Percentiles rank a stretch among this genome's conserved stretches.
phyloP scores from a whole-genome alignment of 1,140 invertebrate species.

The Plectrocnemia conspersa region DNA sequence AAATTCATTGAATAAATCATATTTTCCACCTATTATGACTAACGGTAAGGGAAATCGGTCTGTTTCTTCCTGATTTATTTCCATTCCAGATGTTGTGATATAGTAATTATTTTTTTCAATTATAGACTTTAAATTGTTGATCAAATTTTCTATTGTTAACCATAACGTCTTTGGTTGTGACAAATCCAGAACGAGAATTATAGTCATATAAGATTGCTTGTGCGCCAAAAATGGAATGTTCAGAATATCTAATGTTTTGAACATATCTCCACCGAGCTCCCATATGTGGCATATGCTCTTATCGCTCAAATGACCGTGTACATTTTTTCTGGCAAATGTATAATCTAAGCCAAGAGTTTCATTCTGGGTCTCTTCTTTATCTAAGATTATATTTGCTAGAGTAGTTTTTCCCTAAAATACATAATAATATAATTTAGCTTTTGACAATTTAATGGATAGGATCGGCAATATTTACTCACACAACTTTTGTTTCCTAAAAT shows the following conservation, averaged over 20 bases:
- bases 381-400: conserved; percentile 74
- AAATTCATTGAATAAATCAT: conserved; percentile 26
- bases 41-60: conserved; percentile 16
- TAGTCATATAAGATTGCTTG: conserved; percentile 8
- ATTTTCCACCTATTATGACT: conserved; percentile 29
- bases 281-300: conserved; percentile 84
- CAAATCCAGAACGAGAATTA: conserved; percentile 27
- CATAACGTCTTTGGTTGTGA: conserved; percentile 19
- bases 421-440: conserved; percentile 13
- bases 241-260: conserved; percentile 11
- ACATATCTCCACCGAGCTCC: conserved; percentile 71
- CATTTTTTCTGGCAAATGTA: conserved; percentile 73
- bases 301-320: conserved; percentile 63
- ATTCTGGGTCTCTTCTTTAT: conserved; percentile 71
- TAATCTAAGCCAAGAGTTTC: conserved; percentile 83
- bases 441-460: neutral
- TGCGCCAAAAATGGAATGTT: conserved; percentile 16
- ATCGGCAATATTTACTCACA: conserved; percentile 18
- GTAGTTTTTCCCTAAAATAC: conserved; percentile 76
- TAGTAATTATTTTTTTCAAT: conserved; percentile 7
- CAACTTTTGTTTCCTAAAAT: conserved; percentile 24
- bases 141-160: conserved; percentile 14
- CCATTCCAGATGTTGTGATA: neutral
- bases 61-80: neutral
- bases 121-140: conserved; percentile 10